These are phyloP conservation scores for Tetrao urogallus DNA, from an alignment of 2,113 vertebrate genomes.

Conservation along the genomic window DNA sequence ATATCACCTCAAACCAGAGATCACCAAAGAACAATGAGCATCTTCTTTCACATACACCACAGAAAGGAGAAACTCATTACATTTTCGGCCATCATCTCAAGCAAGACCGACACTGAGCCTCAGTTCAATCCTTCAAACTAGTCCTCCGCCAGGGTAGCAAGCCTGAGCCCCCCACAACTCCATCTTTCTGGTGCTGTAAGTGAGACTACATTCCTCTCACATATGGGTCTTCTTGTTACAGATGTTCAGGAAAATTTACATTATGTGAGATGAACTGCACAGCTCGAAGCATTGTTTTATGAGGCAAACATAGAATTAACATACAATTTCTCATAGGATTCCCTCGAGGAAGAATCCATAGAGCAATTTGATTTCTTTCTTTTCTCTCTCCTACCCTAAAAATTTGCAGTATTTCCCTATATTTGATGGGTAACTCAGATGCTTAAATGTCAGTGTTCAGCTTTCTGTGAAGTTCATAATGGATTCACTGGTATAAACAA, in stretches of 20 bases:
- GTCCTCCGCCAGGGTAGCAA: background rate
- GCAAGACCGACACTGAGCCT: background rate
- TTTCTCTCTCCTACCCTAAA: background rate
- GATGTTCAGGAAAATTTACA: background rate
- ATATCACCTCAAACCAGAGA: background rate
- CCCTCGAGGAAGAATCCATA: background rate
- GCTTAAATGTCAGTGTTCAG: background rate
- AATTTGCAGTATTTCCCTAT: background rate
- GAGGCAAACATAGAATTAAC: background rate
- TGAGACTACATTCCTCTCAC: background rate
- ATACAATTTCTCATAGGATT: background rate
- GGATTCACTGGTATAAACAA: background rate
- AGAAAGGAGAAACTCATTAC: background rate
- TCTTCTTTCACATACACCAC: background rate
- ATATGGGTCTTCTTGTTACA: background rate
- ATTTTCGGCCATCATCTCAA: background rate
- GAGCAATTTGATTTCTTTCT: background rate
- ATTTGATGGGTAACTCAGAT: background rate
- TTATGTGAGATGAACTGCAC: background rate
- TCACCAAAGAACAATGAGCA: background rate
- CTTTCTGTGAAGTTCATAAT: background rate
- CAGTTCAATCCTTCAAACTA: background rate
- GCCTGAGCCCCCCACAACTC: background rate
- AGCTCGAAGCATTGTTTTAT: background rate
- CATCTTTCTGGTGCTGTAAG: background rate